Conservation (phyloP, 1,140 invertebrate genomes). For the Lepidotrigona ventralis region DNA sequence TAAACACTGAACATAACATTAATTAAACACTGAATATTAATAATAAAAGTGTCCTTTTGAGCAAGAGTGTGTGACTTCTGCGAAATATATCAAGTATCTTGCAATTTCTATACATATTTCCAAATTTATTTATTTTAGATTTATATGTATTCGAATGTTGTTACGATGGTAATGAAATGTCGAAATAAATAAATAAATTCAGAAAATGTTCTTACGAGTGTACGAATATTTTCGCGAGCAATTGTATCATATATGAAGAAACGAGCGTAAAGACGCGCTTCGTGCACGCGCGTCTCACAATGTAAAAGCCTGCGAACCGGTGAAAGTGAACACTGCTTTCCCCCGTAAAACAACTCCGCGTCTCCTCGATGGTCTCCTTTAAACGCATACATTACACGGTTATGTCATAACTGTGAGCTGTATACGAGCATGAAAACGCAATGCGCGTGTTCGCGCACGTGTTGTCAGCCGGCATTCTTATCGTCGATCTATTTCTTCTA, state of each 20-base stretch:
- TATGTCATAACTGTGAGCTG: slow-evolving; percentile 70
- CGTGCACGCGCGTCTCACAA: slow-evolving; percentile 56
- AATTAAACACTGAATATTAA: too few relatives aligned
- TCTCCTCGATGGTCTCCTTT: slow-evolving; percentile 73
- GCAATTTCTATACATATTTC: too few relatives aligned
- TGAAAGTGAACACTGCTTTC: slow-evolving; percentile 77
- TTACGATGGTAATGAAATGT: too few relatives aligned
- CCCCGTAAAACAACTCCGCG: slow-evolving; percentile 68
- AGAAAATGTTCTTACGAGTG: too few relatives aligned
- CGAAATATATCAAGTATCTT: too few relatives aligned
- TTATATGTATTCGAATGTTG: too few relatives aligned
- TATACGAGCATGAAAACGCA: slow-evolving; percentile 27
- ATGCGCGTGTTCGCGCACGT: slow-evolving; percentile 17
- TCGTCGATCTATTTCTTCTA: slow-evolving; percentile 1
- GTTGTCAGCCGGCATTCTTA: slow-evolving; percentile 9
- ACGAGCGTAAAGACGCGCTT: slow-evolving; percentile 18
- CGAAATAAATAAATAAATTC: too few relatives aligned
- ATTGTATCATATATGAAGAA: slow-evolving; percentile 11
- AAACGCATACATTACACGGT: slow-evolving; percentile 74
- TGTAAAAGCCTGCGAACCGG: slow-evolving; percentile 68
- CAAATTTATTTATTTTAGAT: too few relatives aligned
- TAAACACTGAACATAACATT: too few relatives aligned
- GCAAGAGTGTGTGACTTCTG: too few relatives aligned
- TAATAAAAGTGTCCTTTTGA: too few relatives aligned
- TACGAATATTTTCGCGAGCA: too few relatives aligned